Conservation (phyloP, 2,888 invertebrate genomes). For the Ormyrus nitidulus region DNA sequence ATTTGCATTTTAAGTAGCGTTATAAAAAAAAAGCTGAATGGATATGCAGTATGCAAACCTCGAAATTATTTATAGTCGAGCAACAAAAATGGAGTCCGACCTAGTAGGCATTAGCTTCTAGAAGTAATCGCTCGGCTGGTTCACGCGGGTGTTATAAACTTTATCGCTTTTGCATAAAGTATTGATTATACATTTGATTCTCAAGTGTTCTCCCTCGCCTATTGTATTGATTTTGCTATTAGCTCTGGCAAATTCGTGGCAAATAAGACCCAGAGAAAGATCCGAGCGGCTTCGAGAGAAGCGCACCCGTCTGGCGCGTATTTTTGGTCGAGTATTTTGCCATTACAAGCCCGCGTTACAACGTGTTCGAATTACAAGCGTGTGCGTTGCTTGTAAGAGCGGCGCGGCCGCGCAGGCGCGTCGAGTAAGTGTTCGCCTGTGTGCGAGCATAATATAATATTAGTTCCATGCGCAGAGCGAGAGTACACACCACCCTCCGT, state of each 20-base stretch:
- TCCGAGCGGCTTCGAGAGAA: not conserved
- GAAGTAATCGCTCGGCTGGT: no score
- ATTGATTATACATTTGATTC: slow-evolving; percentile 59
- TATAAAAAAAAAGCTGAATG: no score
- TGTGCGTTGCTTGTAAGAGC: slow-evolving; percentile 14
- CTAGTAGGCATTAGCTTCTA: not conserved
- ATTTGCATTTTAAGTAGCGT: no score
- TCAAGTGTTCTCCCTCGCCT: slow-evolving; percentile 47
- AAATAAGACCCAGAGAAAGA: not conserved
- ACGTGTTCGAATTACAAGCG: slow-evolving; percentile 45
- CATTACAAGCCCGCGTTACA: slow-evolving; percentile 50
- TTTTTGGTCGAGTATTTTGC: slow-evolving; percentile 19
- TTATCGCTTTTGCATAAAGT: slow-evolving; percentile 59
- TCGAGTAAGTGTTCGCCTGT: not conserved
- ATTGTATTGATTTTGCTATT: slow-evolving; percentile 57
- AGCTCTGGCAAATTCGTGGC: slow-evolving; percentile 3
- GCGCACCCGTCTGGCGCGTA: not conserved
- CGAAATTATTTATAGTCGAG: not conserved
- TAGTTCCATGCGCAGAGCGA: slow-evolving; percentile 39
- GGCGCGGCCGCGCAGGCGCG: slow-evolving; percentile 30
- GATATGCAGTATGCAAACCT: no score
- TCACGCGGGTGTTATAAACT: slow-evolving; percentile 46
- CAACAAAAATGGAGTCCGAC: not conserved
- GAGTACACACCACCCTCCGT: slow-evolving; percentile 3
- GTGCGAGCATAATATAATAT: not conserved